Conservation (phyloP, 2,888 invertebrate genomes). For the Drosophila paucipuncta region DNA sequence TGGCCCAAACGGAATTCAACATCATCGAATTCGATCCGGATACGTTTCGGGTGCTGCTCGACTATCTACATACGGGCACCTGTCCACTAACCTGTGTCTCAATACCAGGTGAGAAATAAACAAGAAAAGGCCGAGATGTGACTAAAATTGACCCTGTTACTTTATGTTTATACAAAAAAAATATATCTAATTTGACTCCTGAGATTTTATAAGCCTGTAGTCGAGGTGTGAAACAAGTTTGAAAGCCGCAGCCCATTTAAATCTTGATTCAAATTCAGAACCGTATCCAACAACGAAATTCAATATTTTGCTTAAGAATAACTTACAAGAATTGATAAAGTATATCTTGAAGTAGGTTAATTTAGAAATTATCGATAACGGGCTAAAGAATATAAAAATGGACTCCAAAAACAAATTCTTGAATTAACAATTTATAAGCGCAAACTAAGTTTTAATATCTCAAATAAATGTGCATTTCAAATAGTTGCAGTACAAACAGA, state of each 20-base stretch:
- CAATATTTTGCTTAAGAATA: not conserved
- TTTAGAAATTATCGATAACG: too few relatives aligned
- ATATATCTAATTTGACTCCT: not conserved
- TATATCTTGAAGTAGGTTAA: not conserved
- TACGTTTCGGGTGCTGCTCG: slow-evolving; percentile 95
- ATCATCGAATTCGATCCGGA: slow-evolving; percentile 98
- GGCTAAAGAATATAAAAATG: not conserved
- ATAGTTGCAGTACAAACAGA: not conserved
- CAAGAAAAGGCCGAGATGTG: too few relatives aligned
- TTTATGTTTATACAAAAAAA: not conserved
- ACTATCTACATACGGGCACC: slow-evolving; percentile 96
- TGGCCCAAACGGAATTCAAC: slow-evolving; percentile 97
- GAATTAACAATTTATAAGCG: too few relatives aligned
- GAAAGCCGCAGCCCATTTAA: not conserved
- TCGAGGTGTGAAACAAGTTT: not conserved
- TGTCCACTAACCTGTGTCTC: slow-evolving; percentile 96
- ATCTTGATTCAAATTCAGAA: not conserved
- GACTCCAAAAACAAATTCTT: too few relatives aligned
- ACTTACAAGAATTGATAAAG: not conserved
- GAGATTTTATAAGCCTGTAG: not conserved
- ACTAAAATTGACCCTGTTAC: not conserved
- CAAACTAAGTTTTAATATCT: not conserved
- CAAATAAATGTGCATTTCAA: not conserved
- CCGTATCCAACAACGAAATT: not conserved
- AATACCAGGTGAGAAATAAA: slow-evolving; percentile 89